These are phyloP conservation scores for Lamellibrachia satsuma DNA, from an alignment of 2,888 invertebrate species.

Conservation along the genomic window DNA sequence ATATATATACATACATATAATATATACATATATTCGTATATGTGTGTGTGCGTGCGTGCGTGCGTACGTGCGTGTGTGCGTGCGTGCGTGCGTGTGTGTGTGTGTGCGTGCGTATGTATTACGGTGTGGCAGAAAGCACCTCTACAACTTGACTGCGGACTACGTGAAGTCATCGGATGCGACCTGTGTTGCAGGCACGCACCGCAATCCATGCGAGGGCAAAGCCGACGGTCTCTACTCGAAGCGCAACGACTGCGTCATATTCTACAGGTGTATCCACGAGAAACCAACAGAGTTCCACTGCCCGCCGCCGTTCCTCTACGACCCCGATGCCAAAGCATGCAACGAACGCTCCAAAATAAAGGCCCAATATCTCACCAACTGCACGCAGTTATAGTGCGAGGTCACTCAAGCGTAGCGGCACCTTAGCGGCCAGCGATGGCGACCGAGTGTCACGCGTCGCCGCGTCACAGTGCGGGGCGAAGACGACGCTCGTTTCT, in stretches of 20 bases:
- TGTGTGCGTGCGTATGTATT: too few relatives aligned
- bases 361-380: not conserved
- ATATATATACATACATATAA: not conserved
- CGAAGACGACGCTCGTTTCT: not conserved
- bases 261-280: not conserved
- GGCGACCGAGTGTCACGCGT: not conserved
- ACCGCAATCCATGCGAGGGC: not conserved
- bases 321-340: not conserved
- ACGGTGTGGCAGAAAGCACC: too few relatives aligned
- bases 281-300: constrained; percentile 7
- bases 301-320: not conserved
- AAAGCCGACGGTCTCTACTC: not conserved
- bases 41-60: too few relatives aligned
- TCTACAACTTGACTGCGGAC: too few relatives aligned
- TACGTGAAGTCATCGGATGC: too few relatives aligned
- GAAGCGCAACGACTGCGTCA: constrained; percentile 4
- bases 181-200: not conserved
- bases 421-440: not conserved
- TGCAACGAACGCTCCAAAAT: not conserved
- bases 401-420: not conserved
- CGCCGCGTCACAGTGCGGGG: not conserved
- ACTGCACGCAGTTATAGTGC: not conserved
- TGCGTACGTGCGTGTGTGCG: too few relatives aligned
- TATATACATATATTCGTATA: not conserved
- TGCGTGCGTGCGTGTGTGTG: too few relatives aligned